A percentile compares a stretch with the other conserved stretches of the same genome.
phyloP scores from a whole-genome alignment of 2,113 vertebrate species.

The Halcyon malimbica region DNA sequence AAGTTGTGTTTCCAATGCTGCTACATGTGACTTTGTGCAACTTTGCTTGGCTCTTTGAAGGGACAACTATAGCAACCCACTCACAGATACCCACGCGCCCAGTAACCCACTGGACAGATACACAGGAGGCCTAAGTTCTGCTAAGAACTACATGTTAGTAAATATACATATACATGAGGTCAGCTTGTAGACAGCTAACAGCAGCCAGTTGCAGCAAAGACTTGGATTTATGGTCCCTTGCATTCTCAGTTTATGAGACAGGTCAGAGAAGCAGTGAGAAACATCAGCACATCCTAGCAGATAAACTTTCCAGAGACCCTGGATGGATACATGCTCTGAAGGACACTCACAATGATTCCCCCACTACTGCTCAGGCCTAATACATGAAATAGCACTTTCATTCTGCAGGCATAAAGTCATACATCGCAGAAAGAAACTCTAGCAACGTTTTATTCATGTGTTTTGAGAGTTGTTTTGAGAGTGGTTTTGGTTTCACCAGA shows the following conservation, averaged over 20 bases:
- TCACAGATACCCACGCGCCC: not conserved
- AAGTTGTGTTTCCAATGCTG: not conserved
- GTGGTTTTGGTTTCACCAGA: not conserved
- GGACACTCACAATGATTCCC: not conserved
- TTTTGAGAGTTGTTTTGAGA: not conserved
- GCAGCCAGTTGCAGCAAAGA: not conserved
- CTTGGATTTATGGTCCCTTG: not conserved
- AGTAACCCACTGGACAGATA: not conserved
- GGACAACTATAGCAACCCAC: not conserved
- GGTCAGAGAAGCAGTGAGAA: not conserved
- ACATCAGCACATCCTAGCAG: not conserved
- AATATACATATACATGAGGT: not conserved
- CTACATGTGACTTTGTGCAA: not conserved
- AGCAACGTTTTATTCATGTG: not conserved
- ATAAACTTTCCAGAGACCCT: not conserved
- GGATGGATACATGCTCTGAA: not conserved
- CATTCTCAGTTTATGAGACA: not conserved
- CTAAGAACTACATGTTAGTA: not conserved
- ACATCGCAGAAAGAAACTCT: not conserved
- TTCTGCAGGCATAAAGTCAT: not conserved
- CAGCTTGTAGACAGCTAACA: not conserved
- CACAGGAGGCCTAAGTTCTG: not conserved
- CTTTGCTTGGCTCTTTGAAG: not conserved
- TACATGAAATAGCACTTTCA: not conserved
- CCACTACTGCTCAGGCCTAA: not conserved